Evolutionary conservation across 2,888 invertebrate species (phyloP).

Genomic region (Caenorhabditis sp.): DNA sequence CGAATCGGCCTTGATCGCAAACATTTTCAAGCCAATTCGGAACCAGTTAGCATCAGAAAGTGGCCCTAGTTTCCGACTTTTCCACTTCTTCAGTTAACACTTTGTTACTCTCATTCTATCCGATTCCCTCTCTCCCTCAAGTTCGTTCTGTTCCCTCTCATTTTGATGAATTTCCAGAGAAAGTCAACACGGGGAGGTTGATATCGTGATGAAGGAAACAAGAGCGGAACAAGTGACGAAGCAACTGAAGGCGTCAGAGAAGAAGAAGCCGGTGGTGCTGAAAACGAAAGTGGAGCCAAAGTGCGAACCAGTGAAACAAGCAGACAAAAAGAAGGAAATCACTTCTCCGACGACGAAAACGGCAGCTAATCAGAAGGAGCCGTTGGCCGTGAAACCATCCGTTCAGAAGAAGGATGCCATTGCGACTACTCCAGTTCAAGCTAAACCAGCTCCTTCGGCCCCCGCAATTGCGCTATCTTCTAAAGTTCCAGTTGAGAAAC

Average conservation of each 20-base stretch:
- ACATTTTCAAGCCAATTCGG: not conserved
- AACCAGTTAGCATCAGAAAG: constrained; percentile 5
- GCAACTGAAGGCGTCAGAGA: constrained; percentile 28
- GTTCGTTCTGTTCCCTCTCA: not conserved
- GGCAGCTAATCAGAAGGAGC: constrained; percentile 2
- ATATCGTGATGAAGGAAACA: constrained; percentile 35
- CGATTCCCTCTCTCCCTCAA: not conserved
- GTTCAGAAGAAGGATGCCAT: not conserved
- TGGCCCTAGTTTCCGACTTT: too few species aligned
- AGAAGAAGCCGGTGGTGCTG: constrained; percentile 40
- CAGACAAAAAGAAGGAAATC: constrained; percentile 1
- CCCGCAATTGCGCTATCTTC: not conserved
- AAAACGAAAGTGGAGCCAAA: constrained; percentile 33
- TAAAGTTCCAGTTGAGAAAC: not conserved
- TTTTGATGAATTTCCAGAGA: constrained; percentile 36
- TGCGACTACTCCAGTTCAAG: not conserved
- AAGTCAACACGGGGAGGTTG: constrained; percentile 17
- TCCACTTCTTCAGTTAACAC: constrained; percentile 16
- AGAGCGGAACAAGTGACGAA: constrained; percentile 31
- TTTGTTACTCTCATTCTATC: not conserved
- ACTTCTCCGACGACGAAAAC: not conserved
- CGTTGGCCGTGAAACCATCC: not conserved
- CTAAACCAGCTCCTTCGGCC: not conserved
- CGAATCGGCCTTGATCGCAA: not conserved
- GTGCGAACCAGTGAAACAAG: constrained; percentile 1